Evolutionary conservation across 2,888 invertebrate species (phyloP).

Genomic region (Hirtodrosophila alboralis): DNA sequence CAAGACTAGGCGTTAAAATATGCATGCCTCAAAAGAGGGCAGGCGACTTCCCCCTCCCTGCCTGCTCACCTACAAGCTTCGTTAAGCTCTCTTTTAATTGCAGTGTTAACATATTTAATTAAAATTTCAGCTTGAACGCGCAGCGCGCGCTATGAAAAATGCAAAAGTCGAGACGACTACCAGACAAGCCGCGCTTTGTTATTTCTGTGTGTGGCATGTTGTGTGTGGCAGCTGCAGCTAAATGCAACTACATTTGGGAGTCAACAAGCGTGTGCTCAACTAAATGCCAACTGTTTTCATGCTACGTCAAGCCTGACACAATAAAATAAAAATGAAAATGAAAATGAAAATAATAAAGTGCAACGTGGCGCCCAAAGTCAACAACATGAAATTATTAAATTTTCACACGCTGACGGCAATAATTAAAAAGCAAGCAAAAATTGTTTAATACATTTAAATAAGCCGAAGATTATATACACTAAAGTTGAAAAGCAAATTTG

Average conservation of each 20-base stretch:
- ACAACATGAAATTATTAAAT: slow-evolving; percentile 68
- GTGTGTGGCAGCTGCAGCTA: slow-evolving; percentile 9
- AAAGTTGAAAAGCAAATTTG: background rate
- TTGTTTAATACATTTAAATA: background rate
- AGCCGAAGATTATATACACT: slow-evolving; percentile 19
- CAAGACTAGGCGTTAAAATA: slow-evolving; percentile 9
- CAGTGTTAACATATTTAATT: slow-evolving; percentile 77
- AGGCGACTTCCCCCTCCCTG: background rate
- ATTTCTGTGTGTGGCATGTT: slow-evolving; percentile 20
- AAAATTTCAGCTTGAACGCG: slow-evolving; percentile 72
- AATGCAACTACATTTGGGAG: slow-evolving; percentile 38
- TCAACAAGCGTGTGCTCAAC: slow-evolving; percentile 42
- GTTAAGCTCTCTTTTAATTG: slow-evolving; percentile 63
- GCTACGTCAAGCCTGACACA: slow-evolving; percentile 70
- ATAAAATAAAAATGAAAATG: slow-evolving; percentile 5
- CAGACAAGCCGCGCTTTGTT: slow-evolving; percentile 50
- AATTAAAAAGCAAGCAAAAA: slow-evolving; percentile 27
- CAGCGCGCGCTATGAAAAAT: slow-evolving; percentile 48
- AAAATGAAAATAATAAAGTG: slow-evolving; percentile 5
- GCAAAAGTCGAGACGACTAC: slow-evolving; percentile 59
- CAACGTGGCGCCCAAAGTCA: slow-evolving; percentile 41
- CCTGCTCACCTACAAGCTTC: background rate
- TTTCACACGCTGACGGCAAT: slow-evolving; percentile 61
- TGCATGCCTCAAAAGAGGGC: slow-evolving; percentile 6
- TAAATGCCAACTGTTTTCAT: slow-evolving; percentile 66